Evolutionary conservation across 2,888 invertebrate genomes (phyloP).

Genomic region (Biston stratarius): DNA sequence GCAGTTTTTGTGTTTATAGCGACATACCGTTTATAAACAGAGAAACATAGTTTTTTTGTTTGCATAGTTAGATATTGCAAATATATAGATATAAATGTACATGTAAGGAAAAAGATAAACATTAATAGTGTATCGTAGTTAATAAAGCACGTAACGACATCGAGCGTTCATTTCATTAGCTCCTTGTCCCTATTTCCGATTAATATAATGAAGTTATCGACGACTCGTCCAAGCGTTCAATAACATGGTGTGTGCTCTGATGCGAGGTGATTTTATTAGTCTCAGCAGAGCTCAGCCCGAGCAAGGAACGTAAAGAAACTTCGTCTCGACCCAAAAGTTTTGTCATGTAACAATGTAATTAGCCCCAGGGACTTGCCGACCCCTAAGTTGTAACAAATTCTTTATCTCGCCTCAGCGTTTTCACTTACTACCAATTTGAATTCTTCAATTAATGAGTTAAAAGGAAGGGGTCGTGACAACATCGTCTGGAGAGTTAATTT

Average conservation of each 20-base stretch:
- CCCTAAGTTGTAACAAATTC: conserved; percentile 76
- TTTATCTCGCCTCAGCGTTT: conserved; percentile 76
- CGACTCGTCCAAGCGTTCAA: conserved; percentile 57
- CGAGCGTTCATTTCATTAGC: conserved; percentile 28
- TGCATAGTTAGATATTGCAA: too few relatives aligned
- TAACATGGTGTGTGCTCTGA: conserved; percentile 67
- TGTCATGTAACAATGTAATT: conserved; percentile 84
- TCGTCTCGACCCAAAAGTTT: conserved; percentile 78
- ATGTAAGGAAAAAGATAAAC: neutral
- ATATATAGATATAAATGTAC: too few relatives aligned
- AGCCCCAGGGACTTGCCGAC: conserved; percentile 73
- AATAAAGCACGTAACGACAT: conserved; percentile 22
- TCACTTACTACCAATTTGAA: conserved; percentile 72
- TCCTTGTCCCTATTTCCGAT: conserved; percentile 30
- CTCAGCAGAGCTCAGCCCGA: conserved; percentile 66
- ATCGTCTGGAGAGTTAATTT: conserved; percentile 28
- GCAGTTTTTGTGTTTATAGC: too few relatives aligned
- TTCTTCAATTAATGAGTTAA: conserved; percentile 57
- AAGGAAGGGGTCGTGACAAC: conserved; percentile 47
- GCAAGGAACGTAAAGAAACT: conserved; percentile 79
- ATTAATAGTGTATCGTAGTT: neutral
- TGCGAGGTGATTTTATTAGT: conserved; percentile 75
- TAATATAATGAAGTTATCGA: conserved; percentile 44
- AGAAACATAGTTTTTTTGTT: too few relatives aligned
- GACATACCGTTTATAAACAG: too few relatives aligned